phyloP scores from a whole-genome alignment of 2,797 vertebrate genomes.

The Pogoniulus pusillus region DNA sequence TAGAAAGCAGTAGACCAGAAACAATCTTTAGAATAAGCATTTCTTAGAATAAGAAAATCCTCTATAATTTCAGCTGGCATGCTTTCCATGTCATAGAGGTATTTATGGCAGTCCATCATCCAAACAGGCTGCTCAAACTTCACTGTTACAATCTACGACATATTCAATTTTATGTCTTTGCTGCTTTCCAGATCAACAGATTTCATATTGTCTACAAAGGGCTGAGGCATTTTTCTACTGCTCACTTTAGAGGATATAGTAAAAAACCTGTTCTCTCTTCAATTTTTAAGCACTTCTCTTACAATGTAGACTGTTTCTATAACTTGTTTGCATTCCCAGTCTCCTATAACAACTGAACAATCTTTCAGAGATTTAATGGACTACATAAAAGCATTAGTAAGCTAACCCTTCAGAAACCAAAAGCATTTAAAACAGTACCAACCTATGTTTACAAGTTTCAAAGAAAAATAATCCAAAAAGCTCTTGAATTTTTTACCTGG shows the following conservation, averaged over 20 bases:
- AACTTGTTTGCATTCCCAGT: constrained; percentile 7
- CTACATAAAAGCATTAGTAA: not conserved
- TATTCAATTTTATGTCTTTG: constrained; percentile 57
- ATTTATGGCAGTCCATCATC: constrained; percentile 61
- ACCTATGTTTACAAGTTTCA: not conserved
- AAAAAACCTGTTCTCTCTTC: constrained; percentile 14
- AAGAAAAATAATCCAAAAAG: not conserved
- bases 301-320: not conserved
- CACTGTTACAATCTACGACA: constrained; percentile 47
- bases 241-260: constrained; percentile 19
- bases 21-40: not conserved
- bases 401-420: not conserved
- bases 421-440: not conserved
- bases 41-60: constrained; percentile 16
- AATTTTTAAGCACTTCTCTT: constrained; percentile 22
- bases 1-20: constrained; percentile 4
- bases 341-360: not conserved
- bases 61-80: constrained; percentile 26
- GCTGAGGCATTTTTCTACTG: constrained; percentile 27
- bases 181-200: constrained; percentile 51
- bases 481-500: not conserved
- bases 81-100: constrained; percentile 5
- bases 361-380: not conserved
- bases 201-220: constrained; percentile 46
- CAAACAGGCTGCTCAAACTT: constrained; percentile 51